Evolutionary conservation across 2,797 vertebrate genomes (phyloP).

Genomic region (Sarcoramphus papa): DNA sequence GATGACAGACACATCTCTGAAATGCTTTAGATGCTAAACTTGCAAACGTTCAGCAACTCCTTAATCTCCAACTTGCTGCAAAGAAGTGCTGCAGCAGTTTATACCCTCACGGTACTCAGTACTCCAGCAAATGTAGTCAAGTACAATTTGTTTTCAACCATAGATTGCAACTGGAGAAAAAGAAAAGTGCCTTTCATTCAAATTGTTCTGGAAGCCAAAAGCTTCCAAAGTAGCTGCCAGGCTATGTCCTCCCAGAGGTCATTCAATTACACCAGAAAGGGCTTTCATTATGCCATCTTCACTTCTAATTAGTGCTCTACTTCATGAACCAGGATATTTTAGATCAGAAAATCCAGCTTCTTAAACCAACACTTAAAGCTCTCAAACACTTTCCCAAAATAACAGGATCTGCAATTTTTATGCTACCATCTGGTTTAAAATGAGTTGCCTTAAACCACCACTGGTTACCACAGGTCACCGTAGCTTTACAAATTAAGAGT

Average conservation of each 20-base stretch:
- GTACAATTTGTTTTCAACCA: background rate
- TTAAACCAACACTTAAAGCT: conserved; percentile 1
- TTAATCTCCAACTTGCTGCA: background rate
- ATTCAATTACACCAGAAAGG: background rate
- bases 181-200: conserved; percentile 18
- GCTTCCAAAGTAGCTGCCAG: background rate
- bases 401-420: background rate
- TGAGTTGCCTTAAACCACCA: background rate
- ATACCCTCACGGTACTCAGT: background rate
- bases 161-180: background rate
- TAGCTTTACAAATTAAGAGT: background rate
- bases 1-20: background rate
- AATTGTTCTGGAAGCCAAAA: background rate
- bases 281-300: background rate
- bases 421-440: background rate
- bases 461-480: background rate
- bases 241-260: background rate
- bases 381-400: background rate
- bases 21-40: background rate
- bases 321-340: background rate
- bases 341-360: conserved; percentile 2
- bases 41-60: background rate
- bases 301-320: background rate
- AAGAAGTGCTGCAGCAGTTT: background rate
- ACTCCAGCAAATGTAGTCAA: background rate